Evolutionary conservation across 1,140 invertebrate species (phyloP).

Genomic region (Periplaneta americana): DNA sequence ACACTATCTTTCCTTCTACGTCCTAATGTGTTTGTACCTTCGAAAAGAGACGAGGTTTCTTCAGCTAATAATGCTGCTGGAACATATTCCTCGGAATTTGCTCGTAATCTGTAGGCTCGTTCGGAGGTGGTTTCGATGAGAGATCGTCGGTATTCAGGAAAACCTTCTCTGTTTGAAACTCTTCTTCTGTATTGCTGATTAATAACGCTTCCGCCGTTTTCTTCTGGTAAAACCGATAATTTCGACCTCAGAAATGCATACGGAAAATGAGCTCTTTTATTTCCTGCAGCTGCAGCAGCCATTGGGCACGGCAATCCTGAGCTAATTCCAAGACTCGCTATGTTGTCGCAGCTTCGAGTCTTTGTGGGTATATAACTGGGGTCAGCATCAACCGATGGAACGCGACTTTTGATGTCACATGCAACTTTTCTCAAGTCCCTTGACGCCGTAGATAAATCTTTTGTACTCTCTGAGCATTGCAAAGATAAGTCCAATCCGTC

Average conservation of each 20-base stretch:
- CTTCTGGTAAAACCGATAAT: constrained; percentile 66
- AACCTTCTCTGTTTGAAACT: constrained; percentile 26
- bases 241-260: constrained; percentile 73
- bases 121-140: constrained; percentile 23
- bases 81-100: constrained; percentile 37
- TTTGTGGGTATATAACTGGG: constrained; percentile 45
- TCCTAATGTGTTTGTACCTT: constrained; percentile 11
- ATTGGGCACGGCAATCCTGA: constrained; percentile 12
- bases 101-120: constrained; percentile 38
- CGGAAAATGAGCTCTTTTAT: constrained; percentile 62
- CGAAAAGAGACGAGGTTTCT: neutral
- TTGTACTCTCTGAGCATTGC: neutral
- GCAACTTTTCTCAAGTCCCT: neutral
- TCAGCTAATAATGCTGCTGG: neutral
- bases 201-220: constrained; percentile 43
- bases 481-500: constrained; percentile 58
- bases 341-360: constrained; percentile 57
- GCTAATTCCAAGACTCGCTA: constrained; percentile 24
- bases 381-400: constrained; percentile 33
- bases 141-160: constrained; percentile 13
- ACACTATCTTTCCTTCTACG: neutral
- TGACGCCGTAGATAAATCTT: neutral
- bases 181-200: constrained; percentile 37
- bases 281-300: constrained; percentile 27
- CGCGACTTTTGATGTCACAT: constrained; percentile 11